Evolutionary conservation across 2,113 vertebrate species (phyloP), one percentile per base, ranked within the genome.

Genomic region (Castor canadensis): DNA sequence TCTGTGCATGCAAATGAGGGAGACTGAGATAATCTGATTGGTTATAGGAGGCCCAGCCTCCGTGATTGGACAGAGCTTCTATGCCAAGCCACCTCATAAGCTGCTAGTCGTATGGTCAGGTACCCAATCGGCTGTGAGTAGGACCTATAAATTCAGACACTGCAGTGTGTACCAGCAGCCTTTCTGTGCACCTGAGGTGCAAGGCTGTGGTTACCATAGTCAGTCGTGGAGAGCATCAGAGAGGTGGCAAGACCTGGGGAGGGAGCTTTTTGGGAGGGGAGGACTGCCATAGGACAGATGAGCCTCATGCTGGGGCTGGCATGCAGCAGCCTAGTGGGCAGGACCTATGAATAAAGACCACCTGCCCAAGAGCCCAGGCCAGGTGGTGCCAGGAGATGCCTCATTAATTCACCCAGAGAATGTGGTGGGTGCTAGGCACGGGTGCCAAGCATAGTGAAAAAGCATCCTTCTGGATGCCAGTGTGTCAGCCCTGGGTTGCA

Each of bases 131-230:
- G 22, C n/a, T 72, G 47, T 0, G 12, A 84, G 94, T 73, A 82
- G 40, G 30, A 45, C 45, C 73, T 86, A 16, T 54, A 67, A 86
- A 19, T 9, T 0, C 3, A n/a, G 52, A 60, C n/a, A 0, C 72
- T 0, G 15, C 0, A 0, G 1, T n/a, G n/a, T n/a, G n/a, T n/a
- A n/a, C 1, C 30, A 15, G 1, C 10, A 0, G 6, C 3, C 10
- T 60, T 1, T 4, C 7, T 8, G 1, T 22, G 1, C 11, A 3
- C 0, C 0, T 0, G 11, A 32, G 73, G 13, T 35, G 8, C 10
- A 12, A 43, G 20, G 9, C 9, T 35, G 49, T 60, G 45, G 35
- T 8, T 30, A 4, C 38, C 19, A 1, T 15, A 6, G 8, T 13
- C 60, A 40, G 26, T 43, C 56, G n/a, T 11, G 4, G 24, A 62